Conservation (phyloP, 2,113 vertebrate species). For the Menidia beryllina region DNA sequence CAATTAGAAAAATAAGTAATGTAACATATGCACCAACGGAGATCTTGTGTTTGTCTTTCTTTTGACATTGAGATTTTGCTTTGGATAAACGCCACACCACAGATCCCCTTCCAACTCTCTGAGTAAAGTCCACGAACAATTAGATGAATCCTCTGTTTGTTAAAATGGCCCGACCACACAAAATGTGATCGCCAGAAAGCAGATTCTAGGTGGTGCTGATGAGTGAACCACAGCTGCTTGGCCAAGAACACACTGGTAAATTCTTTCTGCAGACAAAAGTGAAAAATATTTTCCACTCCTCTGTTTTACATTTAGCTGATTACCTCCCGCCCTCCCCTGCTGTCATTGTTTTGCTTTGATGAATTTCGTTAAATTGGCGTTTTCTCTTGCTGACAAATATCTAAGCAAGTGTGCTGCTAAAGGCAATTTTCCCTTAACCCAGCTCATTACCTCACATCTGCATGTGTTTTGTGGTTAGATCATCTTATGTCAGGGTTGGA, state of each 20-base stretch:
- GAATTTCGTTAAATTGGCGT: slow-evolving; percentile 71
- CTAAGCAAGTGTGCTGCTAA: slow-evolving; percentile 61
- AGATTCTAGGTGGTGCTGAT: slow-evolving; percentile 50
- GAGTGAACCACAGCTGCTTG: slow-evolving; percentile 48
- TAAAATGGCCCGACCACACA: slow-evolving; percentile 23
- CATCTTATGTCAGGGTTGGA: slow-evolving; percentile 60
- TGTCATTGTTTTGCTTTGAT: slow-evolving; percentile 73
- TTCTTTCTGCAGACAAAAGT: slow-evolving; percentile 47
- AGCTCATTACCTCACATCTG: slow-evolving; percentile 66
- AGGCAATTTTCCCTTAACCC: slow-evolving; percentile 53
- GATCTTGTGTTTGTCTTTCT: slow-evolving; percentile 74
- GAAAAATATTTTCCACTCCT: slow-evolving; percentile 49
- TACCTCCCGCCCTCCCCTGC: slow-evolving; percentile 51
- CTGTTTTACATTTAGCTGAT: slow-evolving; percentile 67
- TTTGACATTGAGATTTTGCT: slow-evolving; percentile 75
- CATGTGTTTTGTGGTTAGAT: slow-evolving; percentile 61
- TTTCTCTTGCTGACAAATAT: slow-evolving; percentile 71
- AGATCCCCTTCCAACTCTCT: slow-evolving; percentile 28
- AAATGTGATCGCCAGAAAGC: slow-evolving; percentile 51
- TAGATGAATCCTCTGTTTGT: slow-evolving; percentile 29
- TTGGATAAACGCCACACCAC: slow-evolving; percentile 17
- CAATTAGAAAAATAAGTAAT: slow-evolving; percentile 83
- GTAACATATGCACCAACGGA: slow-evolving; percentile 80
- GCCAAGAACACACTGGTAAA: slow-evolving; percentile 39
- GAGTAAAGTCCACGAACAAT: slow-evolving; percentile 11